These are phyloP conservation scores for Aspidiotus rigidus DNA, from an alignment of 2,888 invertebrate species.

Conservation along the genomic window DNA sequence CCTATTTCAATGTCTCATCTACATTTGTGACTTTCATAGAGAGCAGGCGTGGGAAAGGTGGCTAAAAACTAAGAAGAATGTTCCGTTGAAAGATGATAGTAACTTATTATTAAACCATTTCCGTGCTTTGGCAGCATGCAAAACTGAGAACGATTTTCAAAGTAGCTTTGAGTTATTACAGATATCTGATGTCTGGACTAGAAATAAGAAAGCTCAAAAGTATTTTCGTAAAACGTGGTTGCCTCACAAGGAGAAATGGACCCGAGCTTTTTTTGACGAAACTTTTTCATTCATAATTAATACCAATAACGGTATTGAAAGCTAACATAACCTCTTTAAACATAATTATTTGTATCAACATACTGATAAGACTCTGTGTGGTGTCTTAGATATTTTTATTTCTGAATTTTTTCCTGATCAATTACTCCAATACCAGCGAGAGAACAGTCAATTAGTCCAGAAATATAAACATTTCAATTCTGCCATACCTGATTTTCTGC, in stretches of 20 bases:
- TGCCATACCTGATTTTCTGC: background rate
- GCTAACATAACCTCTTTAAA: slow-evolving; percentile 6
- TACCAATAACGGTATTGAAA: slow-evolving; percentile 13
- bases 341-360: background rate
- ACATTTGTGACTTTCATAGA: slow-evolving; percentile 11
- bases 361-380: background rate
- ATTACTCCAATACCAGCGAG: slow-evolving; percentile 2
- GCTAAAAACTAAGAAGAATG: background rate
- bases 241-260: slow-evolving; percentile 4
- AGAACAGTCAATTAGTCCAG: background rate
- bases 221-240: background rate
- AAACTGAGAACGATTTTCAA: background rate
- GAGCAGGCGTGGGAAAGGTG: slow-evolving; percentile 4
- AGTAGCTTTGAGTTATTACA: background rate
- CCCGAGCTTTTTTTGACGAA: slow-evolving; percentile 1
- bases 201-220: background rate
- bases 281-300: background rate
- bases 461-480: slow-evolving; percentile 2
- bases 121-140: slow-evolving; percentile 2
- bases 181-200: slow-evolving; percentile 6
- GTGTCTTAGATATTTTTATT: background rate
- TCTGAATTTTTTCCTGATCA: slow-evolving; percentile 1
- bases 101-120: background rate
- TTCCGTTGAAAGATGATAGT: background rate
- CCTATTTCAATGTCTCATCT: background rate